Percentiles rank a stretch among this genome's conserved stretches.
Evolutionary conservation across 2,113 vertebrate genomes (phyloP).

Genomic region (Nothobranchius furzeri): DNA sequence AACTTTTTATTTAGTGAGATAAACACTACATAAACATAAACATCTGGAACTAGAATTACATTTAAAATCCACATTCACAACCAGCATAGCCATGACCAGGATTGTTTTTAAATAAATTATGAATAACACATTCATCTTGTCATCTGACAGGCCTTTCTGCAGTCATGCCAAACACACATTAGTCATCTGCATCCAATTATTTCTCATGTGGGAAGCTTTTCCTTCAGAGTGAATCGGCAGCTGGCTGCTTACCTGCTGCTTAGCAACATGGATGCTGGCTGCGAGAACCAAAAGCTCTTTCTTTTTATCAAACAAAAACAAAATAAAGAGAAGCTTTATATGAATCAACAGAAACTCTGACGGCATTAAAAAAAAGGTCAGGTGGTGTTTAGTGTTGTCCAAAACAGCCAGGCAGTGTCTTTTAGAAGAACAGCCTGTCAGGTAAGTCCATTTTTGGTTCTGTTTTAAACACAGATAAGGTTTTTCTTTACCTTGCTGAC

Average conservation of each 20-base stretch:
- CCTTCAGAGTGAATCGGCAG: slow-evolving; percentile 32
- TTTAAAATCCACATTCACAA: not conserved
- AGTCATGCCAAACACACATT: slow-evolving; percentile 49
- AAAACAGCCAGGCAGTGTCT: no score
- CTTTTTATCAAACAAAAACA: slow-evolving; percentile 16
- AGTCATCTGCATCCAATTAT: slow-evolving; percentile 63
- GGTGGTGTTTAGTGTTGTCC: not conserved
- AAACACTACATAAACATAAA: no score
- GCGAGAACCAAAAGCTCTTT: slow-evolving; percentile 10
- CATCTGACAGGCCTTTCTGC: slow-evolving; percentile 27
- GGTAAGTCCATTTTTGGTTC: no score
- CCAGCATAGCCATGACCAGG: not conserved
- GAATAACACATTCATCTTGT: slow-evolving; percentile 20
- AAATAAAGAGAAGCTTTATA: slow-evolving; percentile 21
- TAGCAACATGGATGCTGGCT: slow-evolving; percentile 63
- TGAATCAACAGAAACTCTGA: slow-evolving; percentile 26
- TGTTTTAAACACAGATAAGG: no score
- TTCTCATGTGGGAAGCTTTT: slow-evolving; percentile 47
- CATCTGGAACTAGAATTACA: not conserved
- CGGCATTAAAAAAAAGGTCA: not conserved
- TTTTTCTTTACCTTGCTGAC: no score
- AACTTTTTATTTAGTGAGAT: not conserved
- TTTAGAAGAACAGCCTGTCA: not conserved
- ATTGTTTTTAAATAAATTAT: slow-evolving; percentile 10
- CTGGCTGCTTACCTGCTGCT: slow-evolving; percentile 61